phyloP scores from a whole-genome alignment of 2,797 vertebrate species.

The Helicolenus hilgendorfi region DNA sequence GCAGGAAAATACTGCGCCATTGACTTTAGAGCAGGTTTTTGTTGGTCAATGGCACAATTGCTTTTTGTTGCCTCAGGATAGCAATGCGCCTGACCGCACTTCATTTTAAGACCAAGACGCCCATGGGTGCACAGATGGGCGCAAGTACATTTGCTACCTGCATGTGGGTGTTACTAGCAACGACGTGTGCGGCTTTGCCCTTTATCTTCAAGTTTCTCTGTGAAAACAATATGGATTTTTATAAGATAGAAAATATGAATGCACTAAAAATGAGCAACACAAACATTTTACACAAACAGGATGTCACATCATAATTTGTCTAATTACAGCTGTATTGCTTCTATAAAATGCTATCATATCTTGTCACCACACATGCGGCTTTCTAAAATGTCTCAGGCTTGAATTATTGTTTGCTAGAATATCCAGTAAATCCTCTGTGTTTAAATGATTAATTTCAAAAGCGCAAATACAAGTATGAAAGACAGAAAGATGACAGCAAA shows the following conservation, averaged over 20 bases:
- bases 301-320: not conserved
- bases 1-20: no score
- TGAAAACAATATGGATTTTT: not conserved
- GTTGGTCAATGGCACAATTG: no score
- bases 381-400: not conserved
- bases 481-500: not conserved
- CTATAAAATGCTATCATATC: not conserved
- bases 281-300: not conserved
- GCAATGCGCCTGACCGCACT: no score
- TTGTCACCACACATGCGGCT: not conserved
- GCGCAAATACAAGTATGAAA: not conserved
- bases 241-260: not conserved
- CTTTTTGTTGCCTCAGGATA: no score
- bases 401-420: constrained; percentile 13
- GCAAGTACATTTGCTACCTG: no score
- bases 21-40: no score
- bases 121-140: no score
- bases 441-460: constrained; percentile 11
- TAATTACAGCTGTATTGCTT: not conserved
- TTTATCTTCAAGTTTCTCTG: not conserved
- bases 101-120: no score
- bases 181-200: not conserved
- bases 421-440: not conserved
- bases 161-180: not conserved
- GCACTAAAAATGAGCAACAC: not conserved